Percentiles rank a stretch among this genome's conserved stretches.
phyloP scores from a whole-genome alignment of 1,140 invertebrate species.

The Latrodectus geometricus region DNA sequence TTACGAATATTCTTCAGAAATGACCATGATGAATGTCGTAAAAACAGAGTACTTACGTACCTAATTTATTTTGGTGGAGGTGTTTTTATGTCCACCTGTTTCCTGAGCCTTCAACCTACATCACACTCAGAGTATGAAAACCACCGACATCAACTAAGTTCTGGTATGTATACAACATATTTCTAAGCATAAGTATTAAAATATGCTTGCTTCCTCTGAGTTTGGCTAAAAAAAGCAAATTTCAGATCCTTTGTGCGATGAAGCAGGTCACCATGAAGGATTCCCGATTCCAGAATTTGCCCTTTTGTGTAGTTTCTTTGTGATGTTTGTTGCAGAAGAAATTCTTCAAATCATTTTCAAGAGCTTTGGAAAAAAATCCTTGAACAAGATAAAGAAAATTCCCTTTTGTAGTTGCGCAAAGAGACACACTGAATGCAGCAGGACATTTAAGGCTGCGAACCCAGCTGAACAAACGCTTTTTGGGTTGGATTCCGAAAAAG shows the following conservation, averaged over 20 bases:
- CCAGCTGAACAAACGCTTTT: slow-evolving; percentile 23
- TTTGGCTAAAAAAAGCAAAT: no score
- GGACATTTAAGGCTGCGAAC: slow-evolving; percentile 30
- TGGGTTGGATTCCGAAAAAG: not conserved
- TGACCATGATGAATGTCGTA: not conserved
- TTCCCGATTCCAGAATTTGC: slow-evolving; percentile 44
- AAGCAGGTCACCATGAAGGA: not conserved
- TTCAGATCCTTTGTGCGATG: not conserved
- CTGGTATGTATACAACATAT: no score
- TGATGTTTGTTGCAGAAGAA: slow-evolving; percentile 11
- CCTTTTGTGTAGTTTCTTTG: slow-evolving; percentile 33
- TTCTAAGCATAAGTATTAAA: no score
- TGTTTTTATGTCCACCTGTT: not conserved
- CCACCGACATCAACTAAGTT: not conserved
- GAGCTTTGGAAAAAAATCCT: not conserved
- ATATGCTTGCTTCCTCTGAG: no score
- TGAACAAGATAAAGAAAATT: not conserved
- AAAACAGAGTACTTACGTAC: not conserved
- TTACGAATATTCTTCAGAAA: not conserved
- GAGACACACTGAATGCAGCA: slow-evolving; percentile 46
- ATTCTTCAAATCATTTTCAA: not conserved
- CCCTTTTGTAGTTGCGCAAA: slow-evolving; percentile 48
- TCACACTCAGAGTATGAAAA: not conserved
- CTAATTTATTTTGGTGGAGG: not conserved
- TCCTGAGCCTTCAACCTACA: not conserved